These are phyloP conservation scores for Holothuria leucospilota DNA, from an alignment of 53 echinoderm and acorn worm species.

Conservation along the genomic window DNA sequence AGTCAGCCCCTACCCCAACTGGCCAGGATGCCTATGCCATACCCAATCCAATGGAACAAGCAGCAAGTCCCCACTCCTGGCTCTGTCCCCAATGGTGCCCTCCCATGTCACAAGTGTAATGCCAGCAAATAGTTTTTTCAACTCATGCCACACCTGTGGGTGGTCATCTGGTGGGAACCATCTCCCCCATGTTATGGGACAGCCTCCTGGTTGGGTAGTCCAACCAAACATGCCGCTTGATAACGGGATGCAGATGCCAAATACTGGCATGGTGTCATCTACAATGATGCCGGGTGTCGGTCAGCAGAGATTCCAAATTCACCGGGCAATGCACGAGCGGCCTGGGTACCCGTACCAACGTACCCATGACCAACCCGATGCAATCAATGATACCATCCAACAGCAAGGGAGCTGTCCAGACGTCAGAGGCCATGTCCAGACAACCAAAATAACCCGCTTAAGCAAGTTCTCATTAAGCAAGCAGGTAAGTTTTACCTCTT, in stretches of 20 bases:
- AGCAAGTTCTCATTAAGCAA: constrained; percentile 58
- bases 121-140: constrained; percentile 42
- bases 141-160: constrained; percentile 46
- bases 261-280: constrained; percentile 21
- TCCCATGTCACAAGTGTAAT: constrained; percentile 59
- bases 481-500: background rate
- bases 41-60: constrained; percentile 10
- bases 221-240: constrained; percentile 31
- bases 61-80: background rate
- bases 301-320: constrained; percentile 54
- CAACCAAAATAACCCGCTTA: constrained; percentile 62
- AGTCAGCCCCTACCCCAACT: background rate
- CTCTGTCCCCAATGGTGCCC: background rate
- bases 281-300: constrained; percentile 33
- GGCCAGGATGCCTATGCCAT: constrained; percentile 10
- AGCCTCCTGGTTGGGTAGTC: constrained; percentile 42
- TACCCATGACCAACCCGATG: constrained; percentile 58
- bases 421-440: constrained; percentile 19
- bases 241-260: constrained; percentile 45
- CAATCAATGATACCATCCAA: constrained; percentile 60
- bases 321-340: background rate
- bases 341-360: background rate
- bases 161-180: constrained; percentile 62
- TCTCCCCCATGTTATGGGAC: constrained; percentile 68
- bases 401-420: background rate